A percentile compares a stretch with the other conserved stretches of the same genome.
Evolutionary conservation across 2,888 invertebrate species (phyloP).

Genomic region (Sialis fuliginosa): DNA sequence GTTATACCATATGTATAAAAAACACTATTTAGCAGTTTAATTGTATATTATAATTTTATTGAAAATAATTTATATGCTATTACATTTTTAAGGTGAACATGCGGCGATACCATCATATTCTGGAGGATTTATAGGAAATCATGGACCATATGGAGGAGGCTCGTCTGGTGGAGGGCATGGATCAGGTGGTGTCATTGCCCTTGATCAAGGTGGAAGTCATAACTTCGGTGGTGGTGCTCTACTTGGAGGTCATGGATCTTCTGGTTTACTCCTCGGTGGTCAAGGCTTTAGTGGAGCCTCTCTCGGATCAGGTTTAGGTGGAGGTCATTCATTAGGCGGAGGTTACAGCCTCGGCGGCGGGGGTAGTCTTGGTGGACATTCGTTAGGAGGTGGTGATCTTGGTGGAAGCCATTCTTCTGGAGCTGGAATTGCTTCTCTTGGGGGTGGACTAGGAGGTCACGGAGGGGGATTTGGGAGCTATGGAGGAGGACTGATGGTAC

Average conservation of each 20-base stretch:
- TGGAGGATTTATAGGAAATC: neutral
- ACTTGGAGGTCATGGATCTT: neutral
- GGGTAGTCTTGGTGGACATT: neutral
- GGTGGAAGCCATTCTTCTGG: neutral
- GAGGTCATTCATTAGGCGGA: neutral
- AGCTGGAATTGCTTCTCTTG: neutral
- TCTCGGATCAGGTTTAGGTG: neutral
- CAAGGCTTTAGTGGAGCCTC: no score
- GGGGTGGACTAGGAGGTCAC: neutral
- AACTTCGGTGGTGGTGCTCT: neutral
- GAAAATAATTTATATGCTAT: no score
- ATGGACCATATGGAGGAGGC: neutral
- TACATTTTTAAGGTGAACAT: no score
- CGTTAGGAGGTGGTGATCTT: neutral
- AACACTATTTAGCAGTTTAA: no score
- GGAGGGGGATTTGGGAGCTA: neutral
- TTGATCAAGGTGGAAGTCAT: neutral
- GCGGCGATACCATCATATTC: neutral
- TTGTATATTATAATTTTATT: no score
- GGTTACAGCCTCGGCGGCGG: neutral
- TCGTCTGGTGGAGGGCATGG: neutral
- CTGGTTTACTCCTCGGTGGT: no score
- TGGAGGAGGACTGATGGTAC: neutral
- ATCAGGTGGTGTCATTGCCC: neutral
- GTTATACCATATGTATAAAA: no score